phyloP scores from a whole-genome alignment of 2,113 vertebrate species.

The rabbit (Oryctolagus cuniculus) region DNA sequence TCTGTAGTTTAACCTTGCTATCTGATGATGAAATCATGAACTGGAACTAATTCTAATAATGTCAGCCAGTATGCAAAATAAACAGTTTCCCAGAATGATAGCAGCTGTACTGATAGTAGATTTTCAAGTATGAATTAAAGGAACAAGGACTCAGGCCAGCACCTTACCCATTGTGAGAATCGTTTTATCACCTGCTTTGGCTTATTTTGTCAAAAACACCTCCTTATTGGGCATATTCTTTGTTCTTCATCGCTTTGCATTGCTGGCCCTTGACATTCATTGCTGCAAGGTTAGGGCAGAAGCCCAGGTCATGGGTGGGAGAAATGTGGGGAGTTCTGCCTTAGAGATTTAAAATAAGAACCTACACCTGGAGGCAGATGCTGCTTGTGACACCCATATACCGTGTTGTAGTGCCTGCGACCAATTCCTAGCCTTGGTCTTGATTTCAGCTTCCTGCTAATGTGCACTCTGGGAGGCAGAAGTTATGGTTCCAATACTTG shows the following conservation, averaged over 20 bases:
- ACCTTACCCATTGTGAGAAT: not conserved
- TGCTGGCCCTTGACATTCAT: not conserved
- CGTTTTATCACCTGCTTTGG: not conserved
- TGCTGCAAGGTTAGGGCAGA: not conserved
- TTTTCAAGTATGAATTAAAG: constrained; percentile 36
- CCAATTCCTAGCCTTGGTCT: too few relatives aligned
- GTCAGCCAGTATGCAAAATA: not conserved
- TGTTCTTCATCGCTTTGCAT: not conserved
- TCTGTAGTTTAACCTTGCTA: not conserved
- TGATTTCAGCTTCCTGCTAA: too few relatives aligned
- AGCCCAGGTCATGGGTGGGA: not conserved
- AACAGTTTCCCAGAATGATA: not conserved
- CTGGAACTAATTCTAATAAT: not conserved
- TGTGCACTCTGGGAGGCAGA: too few relatives aligned
- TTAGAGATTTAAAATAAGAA: not conserved
- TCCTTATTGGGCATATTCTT: not conserved
- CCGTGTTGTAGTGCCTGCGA: too few relatives aligned
- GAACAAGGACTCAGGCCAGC: not conserved
- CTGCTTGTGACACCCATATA: too few relatives aligned
- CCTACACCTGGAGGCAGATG: too few relatives aligned
- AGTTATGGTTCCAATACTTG: too few relatives aligned
- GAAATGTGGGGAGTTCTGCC: not conserved
- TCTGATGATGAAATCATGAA: constrained; percentile 49
- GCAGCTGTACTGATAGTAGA: not conserved
- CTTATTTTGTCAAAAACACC: not conserved